Base-by-base conservation (phyloP, 2,113 vertebrate species). In the Cebidichthys violaceus region DNA sequence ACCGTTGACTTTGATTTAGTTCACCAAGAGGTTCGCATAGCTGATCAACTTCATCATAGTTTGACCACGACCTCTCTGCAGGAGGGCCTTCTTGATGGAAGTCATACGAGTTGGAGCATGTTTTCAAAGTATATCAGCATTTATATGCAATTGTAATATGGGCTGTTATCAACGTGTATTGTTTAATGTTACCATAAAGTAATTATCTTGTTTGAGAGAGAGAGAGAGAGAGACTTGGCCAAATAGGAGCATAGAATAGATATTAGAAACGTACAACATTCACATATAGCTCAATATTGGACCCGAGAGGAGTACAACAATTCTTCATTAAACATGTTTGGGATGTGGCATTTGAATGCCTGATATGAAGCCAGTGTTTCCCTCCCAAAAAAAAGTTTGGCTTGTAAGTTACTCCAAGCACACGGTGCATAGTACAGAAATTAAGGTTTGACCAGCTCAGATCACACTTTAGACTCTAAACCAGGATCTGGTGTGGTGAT, bases 1-100 rank as follows among this genome's bases (percentile, higher is more conserved):
- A 50, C 18, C 3, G 31, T 41, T 47, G 4, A 27, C 39, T 60
- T 18, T 77, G 37, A 69, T 75, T 78, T 57, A 62, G 17, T 66
- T 39, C 55, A 15, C 39, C 18, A 10, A 10, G 22, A 78, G 5
- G 41, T 45, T 71, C 18, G 14, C 9, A 1, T 22, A 4, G 18
- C 8, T 39, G 33, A 4, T 33, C 5, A 33, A 1, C 33, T 33
- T 33, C 33, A 9, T 43, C 29, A n/a, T 43, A 20, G 35, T 13
- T 47, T 14, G 24, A 14, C 20, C 14, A 4, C 6, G 18, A 35
- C 10, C 50, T 10, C 55, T 20, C 15, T 61, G 55, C 43, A 27
- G 57, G 31, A n/a, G 27, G 22, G 39, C 10, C 6, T 17, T 33
- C n/a, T 29, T 59, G 1, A 31, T 61, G 24, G n/a, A 18, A 7